phyloP scores from a whole-genome alignment of 2,888 invertebrate species.

The Conistra vaccinii region DNA sequence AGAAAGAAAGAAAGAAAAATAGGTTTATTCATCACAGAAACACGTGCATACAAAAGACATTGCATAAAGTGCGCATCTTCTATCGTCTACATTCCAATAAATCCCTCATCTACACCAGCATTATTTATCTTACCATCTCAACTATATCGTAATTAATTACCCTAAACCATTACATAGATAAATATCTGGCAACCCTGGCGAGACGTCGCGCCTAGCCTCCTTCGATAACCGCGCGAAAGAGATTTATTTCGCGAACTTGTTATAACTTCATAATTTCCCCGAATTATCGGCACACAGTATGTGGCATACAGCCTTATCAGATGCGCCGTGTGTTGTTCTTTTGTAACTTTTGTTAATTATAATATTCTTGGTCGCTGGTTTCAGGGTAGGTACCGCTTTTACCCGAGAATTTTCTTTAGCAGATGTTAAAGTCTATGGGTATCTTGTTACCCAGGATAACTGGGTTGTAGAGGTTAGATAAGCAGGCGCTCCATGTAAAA shows the following conservation, averaged over 20 bases:
- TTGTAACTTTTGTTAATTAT: constrained; percentile 63
- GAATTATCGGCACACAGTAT: constrained; percentile 84
- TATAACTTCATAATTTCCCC: constrained; percentile 88
- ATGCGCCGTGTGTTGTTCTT: constrained; percentile 68
- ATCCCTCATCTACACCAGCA: constrained; percentile 2
- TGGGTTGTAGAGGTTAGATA: no score
- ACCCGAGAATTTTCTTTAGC: background rate
- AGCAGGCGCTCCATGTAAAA: no score
- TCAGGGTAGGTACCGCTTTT: no score
- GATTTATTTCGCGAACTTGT: constrained; percentile 88
- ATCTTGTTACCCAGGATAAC: no score
- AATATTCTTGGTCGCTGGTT: no score
- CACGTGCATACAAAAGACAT: no score
- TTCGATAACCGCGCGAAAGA: constrained; percentile 84
- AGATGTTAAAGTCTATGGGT: no score
- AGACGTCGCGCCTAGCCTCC: constrained; percentile 73
- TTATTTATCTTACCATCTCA: constrained; percentile 42
- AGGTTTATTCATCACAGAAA: no score
- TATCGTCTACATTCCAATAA: constrained; percentile 6
- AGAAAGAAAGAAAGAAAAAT: no score
- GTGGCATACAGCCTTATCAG: constrained; percentile 74
- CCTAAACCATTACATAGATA: constrained; percentile 57
- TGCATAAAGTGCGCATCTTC: no score
- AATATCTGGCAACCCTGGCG: constrained; percentile 76
- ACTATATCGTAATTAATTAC: constrained; percentile 61